Evolutionary conservation across 1,140 invertebrate species (phyloP).

Genomic region (Heliconius nattereri): DNA sequence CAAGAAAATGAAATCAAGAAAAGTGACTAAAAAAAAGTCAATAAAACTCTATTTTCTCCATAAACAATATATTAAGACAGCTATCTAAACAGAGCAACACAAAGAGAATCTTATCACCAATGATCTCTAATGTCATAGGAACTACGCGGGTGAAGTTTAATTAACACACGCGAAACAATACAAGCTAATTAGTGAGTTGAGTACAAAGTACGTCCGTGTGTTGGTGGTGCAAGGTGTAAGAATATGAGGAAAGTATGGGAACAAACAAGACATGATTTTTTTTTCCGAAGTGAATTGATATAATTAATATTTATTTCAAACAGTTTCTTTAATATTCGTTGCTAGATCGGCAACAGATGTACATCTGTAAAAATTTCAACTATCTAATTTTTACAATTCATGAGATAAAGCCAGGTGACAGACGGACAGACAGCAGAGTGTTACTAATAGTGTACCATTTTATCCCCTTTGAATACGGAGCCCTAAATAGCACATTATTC

Average conservation of each 20-base stretch:
- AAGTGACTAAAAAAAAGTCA: not conserved
- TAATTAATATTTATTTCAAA: too few relatives aligned
- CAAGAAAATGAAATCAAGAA: not conserved
- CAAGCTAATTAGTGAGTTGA: slow-evolving; percentile 43
- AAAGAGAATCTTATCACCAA: slow-evolving; percentile 15
- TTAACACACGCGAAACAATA: slow-evolving; percentile 42
- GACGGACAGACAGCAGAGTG: too few relatives aligned
- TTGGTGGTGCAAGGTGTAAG: slow-evolving; percentile 13
- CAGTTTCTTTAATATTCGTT: too few relatives aligned
- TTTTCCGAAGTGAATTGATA: too few relatives aligned
- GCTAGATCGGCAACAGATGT: too few relatives aligned
- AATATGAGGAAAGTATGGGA: not conserved
- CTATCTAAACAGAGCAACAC: not conserved
- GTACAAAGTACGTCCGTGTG: slow-evolving; percentile 38
- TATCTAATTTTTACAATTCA: too few relatives aligned
- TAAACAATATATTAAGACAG: not conserved
- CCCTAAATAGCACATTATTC: too few relatives aligned
- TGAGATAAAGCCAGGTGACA: too few relatives aligned
- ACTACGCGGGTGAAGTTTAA: slow-evolving; percentile 36
- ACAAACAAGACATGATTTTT: too few relatives aligned
- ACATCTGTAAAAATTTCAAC: too few relatives aligned
- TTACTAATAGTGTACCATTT: too few relatives aligned
- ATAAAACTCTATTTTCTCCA: not conserved
- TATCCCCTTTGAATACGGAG: too few relatives aligned
- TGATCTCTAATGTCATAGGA: slow-evolving; percentile 17